These are phyloP conservation scores for Drosophila bocqueti DNA, from an alignment of 1,140 invertebrate genomes.

Conservation along the genomic window DNA sequence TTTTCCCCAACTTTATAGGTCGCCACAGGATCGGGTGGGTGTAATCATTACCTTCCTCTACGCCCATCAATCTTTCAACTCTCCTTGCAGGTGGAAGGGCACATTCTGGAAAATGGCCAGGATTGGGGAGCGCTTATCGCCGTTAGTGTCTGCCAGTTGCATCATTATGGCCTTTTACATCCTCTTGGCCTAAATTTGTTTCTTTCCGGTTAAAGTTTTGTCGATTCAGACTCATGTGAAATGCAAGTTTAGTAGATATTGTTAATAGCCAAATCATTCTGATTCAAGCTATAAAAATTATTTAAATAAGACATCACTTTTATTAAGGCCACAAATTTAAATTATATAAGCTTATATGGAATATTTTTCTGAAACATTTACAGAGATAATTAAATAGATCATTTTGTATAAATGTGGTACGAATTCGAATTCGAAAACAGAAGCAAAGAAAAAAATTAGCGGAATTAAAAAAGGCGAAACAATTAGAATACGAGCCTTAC, in stretches of 20 bases:
- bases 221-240: background rate
- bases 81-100: background rate
- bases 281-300: background rate
- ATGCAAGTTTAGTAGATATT: background rate
- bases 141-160: background rate
- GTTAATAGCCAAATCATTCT: background rate
- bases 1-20: constrained; percentile 96
- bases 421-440: no score
- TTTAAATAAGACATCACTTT: background rate
- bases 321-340: background rate
- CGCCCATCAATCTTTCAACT: background rate
- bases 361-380: background rate
- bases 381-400: no score
- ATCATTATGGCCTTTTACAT: background rate
- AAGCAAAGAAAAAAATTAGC: no score
- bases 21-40: constrained; percentile 97
- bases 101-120: constrained; percentile 12
- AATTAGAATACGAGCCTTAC: no score
- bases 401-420: background rate
- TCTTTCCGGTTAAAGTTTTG: no score
- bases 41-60: background rate
- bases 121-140: constrained; percentile 10
- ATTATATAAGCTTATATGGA: background rate
- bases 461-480: no score
- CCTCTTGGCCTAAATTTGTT: background rate